Base-by-base conservation (phyloP, 2,888 invertebrate genomes). In the Dolomedes plantarius region DNA sequence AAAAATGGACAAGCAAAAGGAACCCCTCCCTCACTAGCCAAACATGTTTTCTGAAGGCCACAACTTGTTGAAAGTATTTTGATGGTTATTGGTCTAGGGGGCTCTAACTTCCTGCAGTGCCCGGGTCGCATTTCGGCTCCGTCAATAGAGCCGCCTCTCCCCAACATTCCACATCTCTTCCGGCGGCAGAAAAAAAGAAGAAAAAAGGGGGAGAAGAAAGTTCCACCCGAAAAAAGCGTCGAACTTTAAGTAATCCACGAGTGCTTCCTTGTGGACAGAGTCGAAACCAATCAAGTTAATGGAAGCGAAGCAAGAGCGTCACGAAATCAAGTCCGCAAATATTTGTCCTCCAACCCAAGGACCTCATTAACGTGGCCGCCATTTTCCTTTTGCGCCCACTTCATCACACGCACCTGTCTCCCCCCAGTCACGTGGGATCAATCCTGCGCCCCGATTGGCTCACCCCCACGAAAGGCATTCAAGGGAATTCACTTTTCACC, bases 241-340 rank as follows among this genome's bases (percentile, higher is more conserved):
- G 86, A 80, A 86, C 86, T 86, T 86, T 86, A 86, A 86, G 86
- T 86, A 86, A 86, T 86, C 86, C 86, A 76, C 80, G 86, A 86
- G 86, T 86, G 86, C 76, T 86, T 79, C 86, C 80, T 79, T 86
- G 86, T 86, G 86, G 86, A 86, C 86, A 86, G 79, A 86, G 86
- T 75, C 72, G 86, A 86, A 86, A 80, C 86, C 86, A 86, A 86
- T 86, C 86, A 86, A 86, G 86, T 80, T 86, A 86, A 86, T 86
- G 86, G 86, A 86, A 86, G 86, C 69, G 75, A 86, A 41, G 86
- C 75, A 71, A 75, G 75, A 86, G 86, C 86, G 86, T 80, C 86
- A 76, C 86, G 86, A 76, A 86, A 86, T 86, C 86, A 86, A 80
- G 86, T 86, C 72, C 80, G 80, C 86, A 86, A 86, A 86, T 86